These are phyloP conservation scores for Magallana gigas DNA, from an alignment of 1,140 invertebrate genomes.

Conservation along the genomic window DNA sequence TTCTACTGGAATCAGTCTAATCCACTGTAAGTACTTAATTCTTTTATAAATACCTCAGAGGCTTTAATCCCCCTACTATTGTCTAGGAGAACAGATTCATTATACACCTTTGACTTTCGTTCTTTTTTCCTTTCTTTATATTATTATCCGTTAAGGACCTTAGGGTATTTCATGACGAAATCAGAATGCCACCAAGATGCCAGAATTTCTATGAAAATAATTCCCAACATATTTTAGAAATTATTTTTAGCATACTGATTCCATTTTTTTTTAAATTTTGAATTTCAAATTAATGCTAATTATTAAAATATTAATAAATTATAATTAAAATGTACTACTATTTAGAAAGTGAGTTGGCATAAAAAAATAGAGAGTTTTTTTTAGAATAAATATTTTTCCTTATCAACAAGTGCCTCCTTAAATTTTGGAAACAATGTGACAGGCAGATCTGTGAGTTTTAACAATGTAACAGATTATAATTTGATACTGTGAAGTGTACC, in stretches of 20 bases:
- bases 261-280: neutral
- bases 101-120: conserved; percentile 2
- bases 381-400: neutral
- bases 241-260: neutral
- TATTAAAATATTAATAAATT: no score
- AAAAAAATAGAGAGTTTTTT: no score
- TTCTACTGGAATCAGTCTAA: conserved; percentile 6
- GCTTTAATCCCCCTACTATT: neutral
- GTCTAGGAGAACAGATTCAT: conserved; percentile 15
- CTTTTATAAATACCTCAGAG: conserved; percentile 11
- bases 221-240: neutral
- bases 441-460: neutral
- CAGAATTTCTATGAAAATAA: neutral
- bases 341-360: no score
- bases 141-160: neutral
- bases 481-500: conserved; percentile 6
- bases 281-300: no score
- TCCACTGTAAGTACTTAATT: conserved; percentile 33
- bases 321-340: no score
- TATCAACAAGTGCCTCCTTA: neutral
- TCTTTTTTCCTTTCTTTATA: neutral
- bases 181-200: conserved; percentile 1
- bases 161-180: conserved; percentile 1
- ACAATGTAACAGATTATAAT: conserved; percentile 11
- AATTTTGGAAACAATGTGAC: neutral